Evolutionary conservation across 2,797 vertebrate species (phyloP).

Genomic region (Manis javanica): DNA sequence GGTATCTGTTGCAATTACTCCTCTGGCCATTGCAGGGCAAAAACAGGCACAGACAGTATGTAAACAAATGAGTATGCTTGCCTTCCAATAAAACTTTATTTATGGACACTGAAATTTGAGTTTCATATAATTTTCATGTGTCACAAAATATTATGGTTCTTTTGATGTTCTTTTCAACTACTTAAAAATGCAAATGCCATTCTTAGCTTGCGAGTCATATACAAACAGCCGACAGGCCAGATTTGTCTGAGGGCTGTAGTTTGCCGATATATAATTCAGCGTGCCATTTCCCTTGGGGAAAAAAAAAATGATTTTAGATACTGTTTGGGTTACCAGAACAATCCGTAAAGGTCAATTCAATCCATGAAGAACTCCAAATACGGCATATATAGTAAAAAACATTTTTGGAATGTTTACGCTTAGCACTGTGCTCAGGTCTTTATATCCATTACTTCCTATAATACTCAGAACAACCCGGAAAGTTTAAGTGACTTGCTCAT

Average conservation of each 20-base stretch:
- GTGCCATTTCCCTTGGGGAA: not conserved
- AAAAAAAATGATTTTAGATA: not conserved
- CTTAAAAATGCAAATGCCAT: conserved; percentile 10
- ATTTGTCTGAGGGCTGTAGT: not conserved
- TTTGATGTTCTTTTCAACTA: not conserved
- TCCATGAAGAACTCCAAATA: not conserved
- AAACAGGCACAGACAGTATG: fast-evolving
- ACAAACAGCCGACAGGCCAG: not conserved
- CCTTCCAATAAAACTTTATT: not conserved
- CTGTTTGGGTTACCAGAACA: not conserved
- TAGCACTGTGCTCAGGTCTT: not conserved
- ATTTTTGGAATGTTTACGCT: not conserved
- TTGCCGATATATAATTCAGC: not conserved
- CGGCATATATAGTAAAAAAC: not conserved
- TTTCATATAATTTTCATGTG: not conserved
- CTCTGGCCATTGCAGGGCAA: fast-evolving
- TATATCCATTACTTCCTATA: not conserved
- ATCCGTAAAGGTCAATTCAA: not conserved
- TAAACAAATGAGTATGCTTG: not conserved
- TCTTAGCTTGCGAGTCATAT: not conserved
- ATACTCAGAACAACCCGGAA: not conserved
- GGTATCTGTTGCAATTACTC: not conserved
- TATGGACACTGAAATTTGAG: not conserved
- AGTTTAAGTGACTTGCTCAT: not conserved
- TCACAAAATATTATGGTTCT: not conserved